Evolutionary conservation across 2,888 invertebrate genomes (phyloP).

Genomic region (Spatulosminthurus flaviceps): DNA sequence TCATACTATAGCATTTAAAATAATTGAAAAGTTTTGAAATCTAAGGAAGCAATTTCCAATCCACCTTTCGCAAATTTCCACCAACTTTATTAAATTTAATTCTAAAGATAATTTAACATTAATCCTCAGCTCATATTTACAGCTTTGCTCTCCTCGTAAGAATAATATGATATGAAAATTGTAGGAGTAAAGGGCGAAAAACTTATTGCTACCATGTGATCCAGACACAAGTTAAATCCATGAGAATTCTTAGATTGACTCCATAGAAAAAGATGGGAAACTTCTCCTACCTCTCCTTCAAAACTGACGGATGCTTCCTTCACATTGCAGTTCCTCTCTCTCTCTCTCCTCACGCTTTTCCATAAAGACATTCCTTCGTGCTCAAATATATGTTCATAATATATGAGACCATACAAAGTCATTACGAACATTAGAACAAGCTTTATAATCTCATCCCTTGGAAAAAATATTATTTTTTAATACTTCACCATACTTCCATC

Average conservation of each 20-base stretch:
- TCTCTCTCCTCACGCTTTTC: neutral
- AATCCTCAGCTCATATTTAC: no score
- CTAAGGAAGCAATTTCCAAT: no score
- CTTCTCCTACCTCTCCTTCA: slow-evolving; percentile 35
- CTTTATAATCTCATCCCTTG: neutral
- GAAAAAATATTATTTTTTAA: no score
- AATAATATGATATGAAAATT: neutral
- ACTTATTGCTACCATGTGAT: no score
- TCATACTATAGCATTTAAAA: no score
- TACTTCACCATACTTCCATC: no score
- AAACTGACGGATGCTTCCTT: slow-evolving; percentile 47
- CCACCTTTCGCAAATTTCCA: no score
- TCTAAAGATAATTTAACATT: no score
- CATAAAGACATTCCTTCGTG: slow-evolving; percentile 1
- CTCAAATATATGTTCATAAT: neutral
- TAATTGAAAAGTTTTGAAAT: no score
- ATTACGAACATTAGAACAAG: neutral
- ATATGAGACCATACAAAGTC: neutral
- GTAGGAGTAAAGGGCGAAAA: neutral
- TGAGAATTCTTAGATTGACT: slow-evolving; percentile 49
- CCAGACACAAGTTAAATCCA: neutral
- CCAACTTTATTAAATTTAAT: no score
- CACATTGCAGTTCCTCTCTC: neutral
- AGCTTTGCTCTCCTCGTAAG: no score
- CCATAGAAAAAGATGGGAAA: slow-evolving; percentile 50